Evolutionary conservation across 2,888 invertebrate species (phyloP).

Genomic region (Oeneis ivallda): DNA sequence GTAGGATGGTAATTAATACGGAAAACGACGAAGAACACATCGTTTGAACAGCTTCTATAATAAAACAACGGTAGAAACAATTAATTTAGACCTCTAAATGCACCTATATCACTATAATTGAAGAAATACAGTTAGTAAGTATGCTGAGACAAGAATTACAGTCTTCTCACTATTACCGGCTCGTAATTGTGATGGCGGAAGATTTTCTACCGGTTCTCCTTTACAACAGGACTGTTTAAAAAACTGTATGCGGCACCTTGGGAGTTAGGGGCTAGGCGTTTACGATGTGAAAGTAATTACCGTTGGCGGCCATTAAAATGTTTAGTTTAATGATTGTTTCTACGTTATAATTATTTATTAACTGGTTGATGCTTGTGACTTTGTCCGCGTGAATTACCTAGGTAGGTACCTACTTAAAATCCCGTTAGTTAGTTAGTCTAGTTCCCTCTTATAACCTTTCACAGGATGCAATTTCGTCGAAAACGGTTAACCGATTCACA

Average conservation of each 20-base stretch:
- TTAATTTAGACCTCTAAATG: neutral
- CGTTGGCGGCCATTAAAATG: neutral
- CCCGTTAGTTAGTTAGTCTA: too few species aligned
- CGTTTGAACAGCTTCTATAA: too few species aligned
- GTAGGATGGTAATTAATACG: too few species aligned
- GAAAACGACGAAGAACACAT: too few species aligned
- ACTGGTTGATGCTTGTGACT: too few species aligned
- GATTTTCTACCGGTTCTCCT: conserved; percentile 32
- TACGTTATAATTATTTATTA: neutral
- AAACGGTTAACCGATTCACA: too few species aligned
- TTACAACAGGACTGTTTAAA: neutral
- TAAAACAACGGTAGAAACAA: neutral
- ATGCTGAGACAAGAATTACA: conserved; percentile 24
- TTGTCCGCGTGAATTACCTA: too few species aligned
- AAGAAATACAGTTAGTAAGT: conserved; percentile 24
- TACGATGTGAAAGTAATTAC: conserved; percentile 4
- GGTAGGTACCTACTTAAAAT: too few species aligned
- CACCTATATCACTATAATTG: conserved; percentile 29
- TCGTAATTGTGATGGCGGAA: conserved; percentile 32
- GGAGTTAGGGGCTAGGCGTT: neutral
- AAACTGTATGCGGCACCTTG: conserved; percentile 1
- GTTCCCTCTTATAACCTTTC: too few species aligned
- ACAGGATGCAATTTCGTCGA: too few species aligned
- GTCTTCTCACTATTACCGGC: conserved; percentile 22
- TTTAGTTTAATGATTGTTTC: conserved; percentile 8